Percentiles rank a stretch among this genome's conserved stretches.
Conservation (phyloP, 2,888 invertebrate genomes). For the Trichacis sp. region DNA sequence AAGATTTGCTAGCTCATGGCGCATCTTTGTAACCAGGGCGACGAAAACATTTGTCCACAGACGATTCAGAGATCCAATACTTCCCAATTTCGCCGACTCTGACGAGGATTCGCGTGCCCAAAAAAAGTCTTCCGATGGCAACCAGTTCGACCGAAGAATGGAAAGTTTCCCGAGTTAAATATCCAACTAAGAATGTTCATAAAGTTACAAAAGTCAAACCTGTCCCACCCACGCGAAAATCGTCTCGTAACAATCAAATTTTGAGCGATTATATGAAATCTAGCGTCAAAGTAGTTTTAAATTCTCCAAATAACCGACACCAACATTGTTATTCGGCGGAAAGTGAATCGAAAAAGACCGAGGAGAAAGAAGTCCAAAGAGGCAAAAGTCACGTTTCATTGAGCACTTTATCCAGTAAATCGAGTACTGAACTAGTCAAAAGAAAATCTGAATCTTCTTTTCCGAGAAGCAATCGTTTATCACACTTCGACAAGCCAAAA, state of each 20-base stretch:
- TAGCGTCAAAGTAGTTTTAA: conserved; percentile 70
- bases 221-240: conserved; percentile 81
- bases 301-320: conserved; percentile 66
- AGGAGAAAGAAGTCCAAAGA: conserved; percentile 43
- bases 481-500: conserved; percentile 22
- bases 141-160: conserved; percentile 13
- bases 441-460: conserved; percentile 48
- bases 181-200: conserved; percentile 43
- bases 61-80: conserved; percentile 83
- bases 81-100: conserved; percentile 84
- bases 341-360: conserved; percentile 57
- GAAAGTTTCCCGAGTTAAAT: conserved; percentile 1
- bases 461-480: conserved; percentile 18
- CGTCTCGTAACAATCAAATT: conserved; percentile 80
- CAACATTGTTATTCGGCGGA: conserved; percentile 71
- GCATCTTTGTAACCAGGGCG: conserved; percentile 34
- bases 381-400: neutral
- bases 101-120: conserved; percentile 84
- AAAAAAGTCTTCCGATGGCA: conserved; percentile 68
- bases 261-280: conserved; percentile 73
- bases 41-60: conserved; percentile 72
- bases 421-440: conserved; percentile 38
- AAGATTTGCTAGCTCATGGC: conserved; percentile 37
- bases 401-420: conserved; percentile 41
- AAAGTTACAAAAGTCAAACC: conserved; percentile 70